A percentile compares a stretch with the other conserved stretches of the same genome.
Evolutionary conservation across 1,140 invertebrate genomes (phyloP).

Genomic region (Anagrus nilaparvatae): DNA sequence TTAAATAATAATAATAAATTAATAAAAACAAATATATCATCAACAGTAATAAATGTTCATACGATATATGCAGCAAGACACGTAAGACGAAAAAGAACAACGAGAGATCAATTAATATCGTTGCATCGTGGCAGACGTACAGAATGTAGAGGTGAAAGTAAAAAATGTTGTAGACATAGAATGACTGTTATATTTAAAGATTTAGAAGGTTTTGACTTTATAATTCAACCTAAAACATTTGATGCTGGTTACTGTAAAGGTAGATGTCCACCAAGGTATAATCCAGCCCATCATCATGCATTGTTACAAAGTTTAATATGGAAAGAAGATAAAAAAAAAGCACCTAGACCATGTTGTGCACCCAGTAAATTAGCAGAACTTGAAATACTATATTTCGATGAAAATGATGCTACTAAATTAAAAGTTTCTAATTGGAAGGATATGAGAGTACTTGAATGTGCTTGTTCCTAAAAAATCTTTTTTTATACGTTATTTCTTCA

Average conservation of each 20-base stretch:
- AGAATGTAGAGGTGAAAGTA: conserved; percentile 42
- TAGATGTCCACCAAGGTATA: conserved; percentile 56
- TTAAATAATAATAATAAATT: no score
- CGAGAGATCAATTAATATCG: conserved; percentile 31
- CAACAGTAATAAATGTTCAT: conserved; percentile 10
- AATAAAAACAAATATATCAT: no score
- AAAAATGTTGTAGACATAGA: conserved; percentile 55
- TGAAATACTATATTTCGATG: conserved; percentile 57
- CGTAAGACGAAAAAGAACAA: conserved; percentile 20
- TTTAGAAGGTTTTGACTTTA: conserved; percentile 57
- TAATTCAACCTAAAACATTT: conserved; percentile 58
- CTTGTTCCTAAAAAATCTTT: conserved; percentile 47
- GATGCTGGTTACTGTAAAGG: conserved; percentile 66
- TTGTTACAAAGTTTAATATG: conserved; percentile 60
- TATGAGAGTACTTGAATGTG: conserved; percentile 62
- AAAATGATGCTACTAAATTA: conserved; percentile 50
- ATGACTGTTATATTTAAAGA: conserved; percentile 57
- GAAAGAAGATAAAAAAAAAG: conserved; percentile 46
- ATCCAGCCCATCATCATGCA: conserved; percentile 62
- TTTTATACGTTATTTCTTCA: conserved; percentile 2
- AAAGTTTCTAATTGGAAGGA: conserved; percentile 61
- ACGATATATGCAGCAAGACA: no score
- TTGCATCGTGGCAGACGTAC: conserved; percentile 36
- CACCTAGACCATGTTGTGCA: conserved; percentile 60
- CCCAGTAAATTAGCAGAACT: conserved; percentile 57